Evolutionary conservation across 2,113 vertebrate species (phyloP), one percentile per base, ranked within the genome.

Genomic region (Rissa tridactyla): DNA sequence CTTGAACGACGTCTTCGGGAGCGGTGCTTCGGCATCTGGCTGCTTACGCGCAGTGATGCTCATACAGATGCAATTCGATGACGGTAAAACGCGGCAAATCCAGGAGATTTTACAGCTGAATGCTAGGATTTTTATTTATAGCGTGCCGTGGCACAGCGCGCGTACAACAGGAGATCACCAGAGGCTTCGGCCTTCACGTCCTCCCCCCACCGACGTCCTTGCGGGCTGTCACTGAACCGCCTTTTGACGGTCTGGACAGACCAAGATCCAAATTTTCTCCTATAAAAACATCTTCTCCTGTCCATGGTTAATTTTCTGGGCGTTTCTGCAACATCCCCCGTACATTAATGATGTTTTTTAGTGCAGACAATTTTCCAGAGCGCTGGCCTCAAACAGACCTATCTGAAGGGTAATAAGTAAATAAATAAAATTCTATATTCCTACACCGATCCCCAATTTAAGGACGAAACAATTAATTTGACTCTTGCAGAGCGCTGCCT

Each of bases 331-430:
- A 14, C 40, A 30, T 9, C 58, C 17, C 70, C n/a, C 66, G n/a
- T 0, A 0, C 15, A 7, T 40, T 13, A 65, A 26, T 0, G 6
- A 15, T 12, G 38, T 19, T 40, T 30, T n/a, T 12, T 42, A 55
- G 38, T 3, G 14, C 46, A 23, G n/a, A 6, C 1, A 0, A 4
- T 49, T 47, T 49, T 60, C 32, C 70, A 51, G 42, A 57, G 61
- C 40, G 8, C 42, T 46, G 26, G 10, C 27, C 79, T 80, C 82
- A 84, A 32, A 38, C 1, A 10, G 1, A 16, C 57, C 55, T 62
- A 25, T 23, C 49, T 22, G 30, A 57, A 61, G 18, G 34, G 64
- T 11, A 11, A 46, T 46, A 13, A 76, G 46, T 18, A 51, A 13
- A 51, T 22, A 23, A 32, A 25, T n/a, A 61, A n/a, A 10, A 62